Conservation (phyloP, 2,113 vertebrate species). For the Grammomys dolichurus region DNA sequence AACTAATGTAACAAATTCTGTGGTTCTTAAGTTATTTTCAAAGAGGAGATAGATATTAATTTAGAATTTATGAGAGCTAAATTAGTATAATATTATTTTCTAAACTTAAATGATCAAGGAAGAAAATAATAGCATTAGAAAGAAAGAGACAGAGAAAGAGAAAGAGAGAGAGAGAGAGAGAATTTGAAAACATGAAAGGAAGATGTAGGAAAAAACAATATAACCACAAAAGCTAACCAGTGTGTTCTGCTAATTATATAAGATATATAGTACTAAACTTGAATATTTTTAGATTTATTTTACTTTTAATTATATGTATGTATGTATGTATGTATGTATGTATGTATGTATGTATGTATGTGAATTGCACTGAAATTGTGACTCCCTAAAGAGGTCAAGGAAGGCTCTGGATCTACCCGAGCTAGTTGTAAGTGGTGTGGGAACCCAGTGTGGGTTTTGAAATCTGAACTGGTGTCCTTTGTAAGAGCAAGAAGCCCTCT, state of each 20-base stretch:
- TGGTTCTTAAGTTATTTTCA: constrained; percentile 1
- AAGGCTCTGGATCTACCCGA: no score
- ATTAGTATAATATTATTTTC: background rate
- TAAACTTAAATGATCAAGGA: background rate
- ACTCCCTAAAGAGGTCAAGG: background rate
- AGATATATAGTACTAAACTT: background rate
- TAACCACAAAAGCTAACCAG: background rate
- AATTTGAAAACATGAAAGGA: background rate
- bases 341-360: background rate
- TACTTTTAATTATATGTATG: background rate
- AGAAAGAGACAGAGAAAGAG: background rate
- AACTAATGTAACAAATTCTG: background rate
- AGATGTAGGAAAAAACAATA: background rate
- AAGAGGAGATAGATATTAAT: background rate
- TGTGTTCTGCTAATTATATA: background rate
- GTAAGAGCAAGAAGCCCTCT: background rate
- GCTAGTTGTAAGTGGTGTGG: background rate
- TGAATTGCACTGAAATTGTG: no score
- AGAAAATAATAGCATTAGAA: background rate
- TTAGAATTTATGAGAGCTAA: constrained; percentile 19
- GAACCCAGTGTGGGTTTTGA: background rate
- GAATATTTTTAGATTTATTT: background rate
- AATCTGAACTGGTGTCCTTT: background rate
- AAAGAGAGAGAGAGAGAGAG: background rate
- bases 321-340: background rate